phyloP scores from a whole-genome alignment of 2,113 vertebrate species.

The Psittacara wagleri region DNA sequence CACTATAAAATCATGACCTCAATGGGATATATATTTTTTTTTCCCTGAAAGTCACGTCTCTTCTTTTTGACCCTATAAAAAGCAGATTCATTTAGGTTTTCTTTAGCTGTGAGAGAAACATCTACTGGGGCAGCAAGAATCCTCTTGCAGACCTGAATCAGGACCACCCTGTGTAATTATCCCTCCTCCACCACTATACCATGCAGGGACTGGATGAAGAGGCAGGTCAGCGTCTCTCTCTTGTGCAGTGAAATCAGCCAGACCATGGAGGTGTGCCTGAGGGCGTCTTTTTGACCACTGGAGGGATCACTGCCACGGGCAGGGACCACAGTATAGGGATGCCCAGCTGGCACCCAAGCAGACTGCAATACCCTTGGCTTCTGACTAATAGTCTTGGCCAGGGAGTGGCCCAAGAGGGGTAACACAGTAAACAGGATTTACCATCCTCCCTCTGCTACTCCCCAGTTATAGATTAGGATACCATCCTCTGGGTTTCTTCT shows the following conservation, averaged over 20 bases:
- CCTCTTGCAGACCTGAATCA: background rate
- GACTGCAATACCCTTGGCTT: background rate
- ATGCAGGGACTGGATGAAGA: background rate
- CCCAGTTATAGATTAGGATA: background rate
- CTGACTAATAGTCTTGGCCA: background rate
- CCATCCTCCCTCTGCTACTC: background rate
- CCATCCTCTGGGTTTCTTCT: background rate
- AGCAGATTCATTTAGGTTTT: background rate
- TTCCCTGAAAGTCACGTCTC: background rate
- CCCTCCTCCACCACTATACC: background rate
- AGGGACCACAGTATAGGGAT: background rate
- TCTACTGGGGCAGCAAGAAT: background rate
- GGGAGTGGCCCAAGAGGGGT: background rate
- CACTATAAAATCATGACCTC: background rate
- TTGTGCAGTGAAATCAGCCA: background rate
- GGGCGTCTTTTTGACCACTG: rapidly evolving
- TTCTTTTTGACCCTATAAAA: background rate
- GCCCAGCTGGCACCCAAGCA: background rate
- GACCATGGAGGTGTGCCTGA: background rate
- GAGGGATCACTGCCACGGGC: background rate
- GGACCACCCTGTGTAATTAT: background rate
- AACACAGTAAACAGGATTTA: background rate
- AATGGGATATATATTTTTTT: background rate
- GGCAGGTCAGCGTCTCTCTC: background rate
- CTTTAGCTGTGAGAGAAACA: background rate